phyloP scores from a whole-genome alignment of 2,797 vertebrate species.

The Arnoldichthys spilopterus region DNA sequence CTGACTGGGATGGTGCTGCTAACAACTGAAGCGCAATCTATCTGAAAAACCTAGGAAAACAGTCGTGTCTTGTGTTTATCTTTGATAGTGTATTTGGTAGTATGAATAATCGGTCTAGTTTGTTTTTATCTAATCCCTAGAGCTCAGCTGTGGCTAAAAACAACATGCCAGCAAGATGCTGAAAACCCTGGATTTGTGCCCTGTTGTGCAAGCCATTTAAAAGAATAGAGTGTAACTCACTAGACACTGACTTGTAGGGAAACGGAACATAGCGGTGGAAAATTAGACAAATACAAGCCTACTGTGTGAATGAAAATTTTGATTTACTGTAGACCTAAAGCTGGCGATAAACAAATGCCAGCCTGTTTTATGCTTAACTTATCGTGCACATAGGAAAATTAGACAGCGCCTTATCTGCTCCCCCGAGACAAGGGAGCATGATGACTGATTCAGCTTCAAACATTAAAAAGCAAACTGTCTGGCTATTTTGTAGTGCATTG shows the following conservation, averaged over 20 bases:
- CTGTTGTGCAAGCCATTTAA: slow-evolving; percentile 18
- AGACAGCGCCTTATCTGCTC: slow-evolving; percentile 5
- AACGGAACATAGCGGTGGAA: not conserved
- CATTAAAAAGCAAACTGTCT: too few relatives aligned
- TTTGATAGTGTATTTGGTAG: slow-evolving; percentile 62
- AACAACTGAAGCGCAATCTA: slow-evolving; percentile 28
- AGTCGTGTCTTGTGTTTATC: slow-evolving; percentile 42
- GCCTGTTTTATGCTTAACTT: too few relatives aligned
- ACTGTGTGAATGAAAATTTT: not conserved
- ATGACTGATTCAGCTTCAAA: slow-evolving; percentile 4
- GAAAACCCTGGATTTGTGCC: slow-evolving; percentile 29
- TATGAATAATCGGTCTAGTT: slow-evolving; percentile 44
- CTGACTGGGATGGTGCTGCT: slow-evolving; percentile 36
- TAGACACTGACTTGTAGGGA: not conserved
- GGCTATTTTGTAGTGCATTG: not conserved
- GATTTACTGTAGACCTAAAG: too few relatives aligned
- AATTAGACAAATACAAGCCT: not conserved
- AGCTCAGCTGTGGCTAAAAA: slow-evolving; percentile 40
- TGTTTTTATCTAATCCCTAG: slow-evolving; percentile 46
- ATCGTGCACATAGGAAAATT: not conserved
- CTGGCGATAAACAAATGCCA: too few relatives aligned
- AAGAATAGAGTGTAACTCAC: slow-evolving; percentile 29
- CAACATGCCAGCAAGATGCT: slow-evolving; percentile 32
- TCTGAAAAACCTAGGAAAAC: slow-evolving; percentile 30
- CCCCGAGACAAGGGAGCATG: not conserved